Conservation (phyloP, 2,888 invertebrate species). For the Philaethria dido region DNA sequence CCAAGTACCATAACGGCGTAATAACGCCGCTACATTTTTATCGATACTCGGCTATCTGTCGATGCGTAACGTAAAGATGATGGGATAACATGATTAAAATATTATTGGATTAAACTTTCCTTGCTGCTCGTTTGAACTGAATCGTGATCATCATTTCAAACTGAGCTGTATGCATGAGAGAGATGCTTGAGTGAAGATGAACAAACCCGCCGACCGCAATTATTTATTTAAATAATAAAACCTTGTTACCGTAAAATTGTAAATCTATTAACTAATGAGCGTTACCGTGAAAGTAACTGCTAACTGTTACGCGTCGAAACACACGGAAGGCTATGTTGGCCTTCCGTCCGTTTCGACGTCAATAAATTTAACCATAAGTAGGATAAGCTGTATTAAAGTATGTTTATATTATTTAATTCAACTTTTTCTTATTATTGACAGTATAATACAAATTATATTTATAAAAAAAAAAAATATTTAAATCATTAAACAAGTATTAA, state of each 20-base stretch:
- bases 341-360: slow-evolving; percentile 37
- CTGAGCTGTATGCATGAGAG: slow-evolving; percentile 63
- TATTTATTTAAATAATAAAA: slow-evolving; percentile 23
- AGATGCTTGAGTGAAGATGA: slow-evolving; percentile 60
- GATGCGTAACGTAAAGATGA: slow-evolving; percentile 34
- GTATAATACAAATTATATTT: not conserved
- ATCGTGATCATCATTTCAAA: slow-evolving; percentile 67
- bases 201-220: slow-evolving; percentile 74
- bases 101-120: slow-evolving; percentile 56
- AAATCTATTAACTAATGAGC: slow-evolving; percentile 17
- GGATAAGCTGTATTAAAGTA: slow-evolving; percentile 14
- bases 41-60: slow-evolving; percentile 33
- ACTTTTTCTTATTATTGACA: not conserved
- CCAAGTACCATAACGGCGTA: slow-evolving; percentile 37
- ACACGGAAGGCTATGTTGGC: slow-evolving; percentile 32
- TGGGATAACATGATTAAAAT: slow-evolving; percentile 42
- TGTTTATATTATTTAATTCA: not conserved
- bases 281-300: slow-evolving; percentile 35
- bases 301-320: slow-evolving; percentile 38
- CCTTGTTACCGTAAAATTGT: slow-evolving; percentile 6
- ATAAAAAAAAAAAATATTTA: too few species aligned
- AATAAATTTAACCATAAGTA: slow-evolving; percentile 16
- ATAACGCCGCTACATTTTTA: slow-evolving; percentile 38
- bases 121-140: slow-evolving; percentile 66
- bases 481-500: too few species aligned